These are phyloP conservation scores for Drosophila gunungcola DNA, from an alignment of 1,140 invertebrate species.

Conservation along the genomic window DNA sequence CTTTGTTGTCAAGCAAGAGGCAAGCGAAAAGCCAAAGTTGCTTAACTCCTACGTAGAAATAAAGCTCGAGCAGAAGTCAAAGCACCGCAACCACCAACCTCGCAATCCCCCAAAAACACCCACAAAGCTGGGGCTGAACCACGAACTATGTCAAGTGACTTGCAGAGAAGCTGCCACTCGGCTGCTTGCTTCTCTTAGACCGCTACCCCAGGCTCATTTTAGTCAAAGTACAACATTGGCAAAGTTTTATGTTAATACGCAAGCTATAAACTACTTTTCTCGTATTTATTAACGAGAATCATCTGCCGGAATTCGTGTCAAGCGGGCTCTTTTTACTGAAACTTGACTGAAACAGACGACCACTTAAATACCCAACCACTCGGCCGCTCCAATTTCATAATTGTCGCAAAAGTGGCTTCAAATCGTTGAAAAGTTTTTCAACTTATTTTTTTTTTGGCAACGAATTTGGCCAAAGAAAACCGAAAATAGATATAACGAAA, in stretches of 20 bases:
- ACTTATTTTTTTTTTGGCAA: slow-evolving; percentile 33
- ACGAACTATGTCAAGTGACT: slow-evolving; percentile 53
- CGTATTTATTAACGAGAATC: slow-evolving; percentile 54
- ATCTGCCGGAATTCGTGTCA: slow-evolving; percentile 47
- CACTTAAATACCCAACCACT: slow-evolving; percentile 38
- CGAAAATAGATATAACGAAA: slow-evolving; percentile 33
- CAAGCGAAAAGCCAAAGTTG: slow-evolving; percentile 32
- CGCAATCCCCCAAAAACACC: slow-evolving; percentile 6
- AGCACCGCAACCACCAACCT: slow-evolving; percentile 8
- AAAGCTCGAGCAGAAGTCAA: slow-evolving; percentile 8
- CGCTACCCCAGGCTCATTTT: slow-evolving; percentile 4
- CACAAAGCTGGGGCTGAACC: slow-evolving; percentile 21
- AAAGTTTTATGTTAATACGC: slow-evolving; percentile 54
- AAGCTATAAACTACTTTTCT: slow-evolving; percentile 45
- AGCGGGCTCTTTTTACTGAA: slow-evolving; percentile 26
- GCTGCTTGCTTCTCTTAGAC: slow-evolving; percentile 9
- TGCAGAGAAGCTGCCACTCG: slow-evolving; percentile 18
- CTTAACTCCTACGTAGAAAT: slow-evolving; percentile 3
- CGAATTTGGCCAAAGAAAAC: slow-evolving; percentile 9
- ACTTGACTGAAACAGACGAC: background rate
- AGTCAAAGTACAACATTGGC: slow-evolving; percentile 39
- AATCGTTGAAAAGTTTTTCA: slow-evolving; percentile 63
- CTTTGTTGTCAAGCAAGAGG: slow-evolving; percentile 19
- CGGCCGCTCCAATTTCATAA: slow-evolving; percentile 57
- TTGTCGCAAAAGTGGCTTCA: slow-evolving; percentile 48